Conservation (phyloP, 2,888 invertebrate genomes). For the Platycheirus rosarum region DNA sequence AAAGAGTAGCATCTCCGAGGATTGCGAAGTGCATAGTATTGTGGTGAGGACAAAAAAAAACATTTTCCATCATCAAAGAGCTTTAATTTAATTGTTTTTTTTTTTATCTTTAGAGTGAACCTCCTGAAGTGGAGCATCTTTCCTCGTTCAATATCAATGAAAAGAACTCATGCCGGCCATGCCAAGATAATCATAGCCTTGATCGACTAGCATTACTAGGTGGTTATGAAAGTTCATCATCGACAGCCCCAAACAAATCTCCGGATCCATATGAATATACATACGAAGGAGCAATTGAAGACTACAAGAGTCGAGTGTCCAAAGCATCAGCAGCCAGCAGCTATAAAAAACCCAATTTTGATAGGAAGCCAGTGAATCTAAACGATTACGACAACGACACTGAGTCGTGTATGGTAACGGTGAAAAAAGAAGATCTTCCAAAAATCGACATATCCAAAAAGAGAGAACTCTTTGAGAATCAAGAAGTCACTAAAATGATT, state of each 20-base stretch:
- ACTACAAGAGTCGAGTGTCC: slow-evolving; percentile 90
- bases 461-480: slow-evolving; percentile 91
- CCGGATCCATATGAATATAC: slow-evolving; percentile 91
- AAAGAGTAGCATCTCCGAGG: slow-evolving; percentile 86
- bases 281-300: slow-evolving; percentile 93
- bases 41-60: slow-evolving; percentile 85
- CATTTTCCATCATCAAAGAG: too few relatives aligned
- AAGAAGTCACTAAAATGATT: slow-evolving; percentile 76
- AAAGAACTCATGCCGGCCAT: slow-evolving; percentile 77
- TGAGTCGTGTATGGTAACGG: slow-evolving; percentile 44
- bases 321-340: slow-evolving; percentile 81
- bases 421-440: slow-evolving; percentile 85
- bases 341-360: slow-evolving; percentile 56
- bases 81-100: slow-evolving; percentile 27
- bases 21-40: slow-evolving; percentile 86
- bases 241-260: slow-evolving; percentile 87
- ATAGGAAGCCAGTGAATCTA: slow-evolving; percentile 26
- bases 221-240: slow-evolving; percentile 87
- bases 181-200: slow-evolving; percentile 76
- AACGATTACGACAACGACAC: slow-evolving; percentile 30
- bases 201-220: slow-evolving; percentile 83
- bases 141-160: slow-evolving; percentile 76
- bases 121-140: slow-evolving; percentile 83
- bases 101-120: slow-evolving; percentile 84
- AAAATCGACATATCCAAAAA: slow-evolving; percentile 92